These are phyloP conservation scores for Cephalopholis sonnerati DNA, from an alignment of 2,113 vertebrate genomes.

Conservation along the genomic window DNA sequence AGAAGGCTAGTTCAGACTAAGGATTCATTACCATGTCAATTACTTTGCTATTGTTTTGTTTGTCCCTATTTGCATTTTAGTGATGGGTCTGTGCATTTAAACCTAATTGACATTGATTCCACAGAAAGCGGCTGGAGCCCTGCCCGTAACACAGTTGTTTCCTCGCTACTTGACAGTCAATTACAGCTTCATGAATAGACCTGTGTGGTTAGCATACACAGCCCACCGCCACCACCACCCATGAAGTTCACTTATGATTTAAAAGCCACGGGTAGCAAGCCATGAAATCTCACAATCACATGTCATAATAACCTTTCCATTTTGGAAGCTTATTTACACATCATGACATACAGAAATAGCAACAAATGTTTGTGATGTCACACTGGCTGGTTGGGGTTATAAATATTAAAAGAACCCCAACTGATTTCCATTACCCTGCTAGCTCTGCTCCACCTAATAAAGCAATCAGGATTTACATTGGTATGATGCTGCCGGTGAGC, in stretches of 20 bases:
- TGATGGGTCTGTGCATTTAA: slow-evolving; percentile 39
- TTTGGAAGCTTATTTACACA: slow-evolving; percentile 51
- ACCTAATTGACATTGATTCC: slow-evolving; percentile 60
- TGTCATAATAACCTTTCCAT: slow-evolving; percentile 39
- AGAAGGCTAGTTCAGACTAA: slow-evolving; percentile 38
- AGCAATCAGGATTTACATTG: slow-evolving; percentile 43
- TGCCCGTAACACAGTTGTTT: slow-evolving; percentile 44
- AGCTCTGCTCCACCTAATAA: slow-evolving; percentile 30
- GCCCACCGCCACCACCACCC: slow-evolving; percentile 6
- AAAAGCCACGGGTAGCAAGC: slow-evolving; percentile 33
- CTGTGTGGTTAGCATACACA: slow-evolving; percentile 51
- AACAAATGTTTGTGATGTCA: slow-evolving; percentile 51
- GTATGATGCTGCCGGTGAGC: slow-evolving; percentile 22
- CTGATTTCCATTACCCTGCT: slow-evolving; percentile 42
- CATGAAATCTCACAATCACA: slow-evolving; percentile 37
- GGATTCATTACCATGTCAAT: slow-evolving; percentile 49
- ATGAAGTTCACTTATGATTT: slow-evolving; percentile 56
- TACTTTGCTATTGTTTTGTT: slow-evolving; percentile 44
- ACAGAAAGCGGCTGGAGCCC: slow-evolving; percentile 32
- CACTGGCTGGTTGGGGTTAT: slow-evolving; percentile 24
- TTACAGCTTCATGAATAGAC: slow-evolving; percentile 67
- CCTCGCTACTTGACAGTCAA: slow-evolving; percentile 62
- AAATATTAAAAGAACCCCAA: slow-evolving; percentile 56
- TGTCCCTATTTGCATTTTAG: slow-evolving; percentile 56
- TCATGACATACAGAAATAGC: slow-evolving; percentile 43